Base-by-base conservation (phyloP, 2,113 vertebrate species). In the Tursiops truncatus region DNA sequence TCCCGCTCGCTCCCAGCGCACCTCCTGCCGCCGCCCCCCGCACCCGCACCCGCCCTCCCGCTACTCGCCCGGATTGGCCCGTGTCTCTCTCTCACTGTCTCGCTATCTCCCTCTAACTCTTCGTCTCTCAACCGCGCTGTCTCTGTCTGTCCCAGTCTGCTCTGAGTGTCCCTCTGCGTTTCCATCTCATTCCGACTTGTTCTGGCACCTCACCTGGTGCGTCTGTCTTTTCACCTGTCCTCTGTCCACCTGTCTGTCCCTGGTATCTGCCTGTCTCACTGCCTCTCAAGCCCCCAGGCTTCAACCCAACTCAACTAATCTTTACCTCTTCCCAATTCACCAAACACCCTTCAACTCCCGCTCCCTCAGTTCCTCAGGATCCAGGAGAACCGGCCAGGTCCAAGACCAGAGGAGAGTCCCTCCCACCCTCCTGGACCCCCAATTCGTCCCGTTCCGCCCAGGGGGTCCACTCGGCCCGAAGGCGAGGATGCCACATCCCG, bases 401-500 rank as follows among this genome's bases (percentile, higher is more conserved):
- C 20, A 23, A 84, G 25, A 95, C 9, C 47, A 38, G 47, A 33
- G 25, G 18, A 4, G n/a, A 79, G 36, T 60, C 93, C 84, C 84
- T 90, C 76, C 85, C n/a, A 81, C 60, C 11, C 60, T 62, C 62
- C 65, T 4, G 33, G 44, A 96, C 76, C 77, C 79, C 82, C 9
- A 47, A 58, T 23, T 68, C 36, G 9, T 65, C 88, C 56, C 1
- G 1, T 70, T 23, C 44, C 2, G 17, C 65, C 94, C 94, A 3
- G 87, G 76, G 94, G 96, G 88, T 96, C 93, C 58, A 93, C 96
- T 97, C 76, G 71, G 81, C 93, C n/a, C 25, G 1, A 84, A 92
- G 73, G 84, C 89, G 31, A 97, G 93, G 97, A 97, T 20, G 21
- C 97, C 95, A 82, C 85, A 62, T 62, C 91, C 94, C 38, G n/a